Conservation (phyloP, 2,113 vertebrate species). For the Monopterus albus region DNA sequence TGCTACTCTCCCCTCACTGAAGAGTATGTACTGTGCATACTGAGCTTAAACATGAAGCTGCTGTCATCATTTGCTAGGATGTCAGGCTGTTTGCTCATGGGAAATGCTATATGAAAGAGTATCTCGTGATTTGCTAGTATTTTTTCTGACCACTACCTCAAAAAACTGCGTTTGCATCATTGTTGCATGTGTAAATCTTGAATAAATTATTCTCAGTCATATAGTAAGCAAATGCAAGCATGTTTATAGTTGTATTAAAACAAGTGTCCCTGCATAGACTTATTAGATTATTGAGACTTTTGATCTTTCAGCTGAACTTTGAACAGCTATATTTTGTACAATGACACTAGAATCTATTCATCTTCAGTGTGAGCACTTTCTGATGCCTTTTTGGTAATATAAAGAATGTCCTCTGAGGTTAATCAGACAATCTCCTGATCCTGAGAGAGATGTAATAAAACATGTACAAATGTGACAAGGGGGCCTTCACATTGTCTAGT, state of each 20-base stretch:
- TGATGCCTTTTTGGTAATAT: slow-evolving; percentile 35
- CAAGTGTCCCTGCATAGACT: slow-evolving; percentile 15
- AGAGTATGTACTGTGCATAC: slow-evolving; percentile 19
- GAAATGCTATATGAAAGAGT: slow-evolving; percentile 7
- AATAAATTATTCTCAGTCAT: slow-evolving; percentile 34
- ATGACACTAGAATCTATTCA: slow-evolving; percentile 44
- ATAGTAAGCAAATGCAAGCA: slow-evolving; percentile 11
- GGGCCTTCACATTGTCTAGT: slow-evolving; percentile 22
- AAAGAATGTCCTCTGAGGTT: slow-evolving; percentile 19
- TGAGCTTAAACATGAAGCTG: slow-evolving; percentile 17
- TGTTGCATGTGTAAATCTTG: slow-evolving; percentile 20
- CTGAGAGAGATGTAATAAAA: slow-evolving; percentile 48
- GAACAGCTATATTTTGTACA: slow-evolving; percentile 31
- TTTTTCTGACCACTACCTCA: slow-evolving; percentile 16
- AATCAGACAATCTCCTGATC: slow-evolving; percentile 51
- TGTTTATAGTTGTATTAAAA: slow-evolving; percentile 18
- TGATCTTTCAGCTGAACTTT: slow-evolving; percentile 37
- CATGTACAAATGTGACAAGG: slow-evolving; percentile 32
- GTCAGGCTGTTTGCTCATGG: slow-evolving; percentile 25
- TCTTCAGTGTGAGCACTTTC: slow-evolving; percentile 11
- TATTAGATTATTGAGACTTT: slow-evolving; percentile 30
- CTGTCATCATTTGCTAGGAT: slow-evolving; percentile 25
- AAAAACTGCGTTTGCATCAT: slow-evolving; percentile 36
- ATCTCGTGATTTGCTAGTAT: neutral
- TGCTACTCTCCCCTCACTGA: slow-evolving; percentile 11